Evolutionary conservation across 2,797 vertebrate species (phyloP).

Genomic region (Aphelocoma californica): DNA sequence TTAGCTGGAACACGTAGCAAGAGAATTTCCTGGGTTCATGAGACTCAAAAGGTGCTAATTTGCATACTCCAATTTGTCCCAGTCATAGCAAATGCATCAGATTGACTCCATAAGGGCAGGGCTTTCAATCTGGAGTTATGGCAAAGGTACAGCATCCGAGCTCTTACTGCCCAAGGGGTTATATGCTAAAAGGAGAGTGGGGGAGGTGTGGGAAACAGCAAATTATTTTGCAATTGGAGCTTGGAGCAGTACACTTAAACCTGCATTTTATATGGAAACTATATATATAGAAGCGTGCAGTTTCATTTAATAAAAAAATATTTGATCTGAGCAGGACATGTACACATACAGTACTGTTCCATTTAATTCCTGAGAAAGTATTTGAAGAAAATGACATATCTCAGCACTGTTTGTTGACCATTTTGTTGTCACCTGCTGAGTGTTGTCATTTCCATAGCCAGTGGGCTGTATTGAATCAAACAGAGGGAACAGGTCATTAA

Average conservation of each 20-base stretch:
- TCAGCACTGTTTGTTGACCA: conserved; percentile 75
- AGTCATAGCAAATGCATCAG: neutral
- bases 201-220: conserved; percentile 9
- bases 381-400: conserved; percentile 78
- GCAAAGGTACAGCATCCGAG: neutral
- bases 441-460: conserved; percentile 79
- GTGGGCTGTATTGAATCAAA: conserved; percentile 76
- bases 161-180: conserved; percentile 6
- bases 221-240: conserved; percentile 62
- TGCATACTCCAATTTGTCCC: conserved; percentile 1
- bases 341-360: conserved; percentile 60
- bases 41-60: conserved; percentile 38
- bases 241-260: conserved; percentile 57
- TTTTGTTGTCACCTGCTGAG: conserved; percentile 80
- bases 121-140: conserved; percentile 33
- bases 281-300: conserved; percentile 6
- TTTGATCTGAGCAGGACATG: conserved; percentile 71
- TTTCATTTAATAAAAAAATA: conserved; percentile 78
- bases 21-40: conserved; percentile 18
- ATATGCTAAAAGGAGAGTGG: conserved; percentile 3
- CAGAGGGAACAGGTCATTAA: conserved; percentile 78
- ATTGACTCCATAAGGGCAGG: neutral
- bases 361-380: conserved; percentile 75
- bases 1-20: neutral
- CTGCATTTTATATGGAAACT: conserved; percentile 53